Base-by-base conservation (phyloP, 2,888 invertebrate species). In the Smittia aterrima region DNA sequence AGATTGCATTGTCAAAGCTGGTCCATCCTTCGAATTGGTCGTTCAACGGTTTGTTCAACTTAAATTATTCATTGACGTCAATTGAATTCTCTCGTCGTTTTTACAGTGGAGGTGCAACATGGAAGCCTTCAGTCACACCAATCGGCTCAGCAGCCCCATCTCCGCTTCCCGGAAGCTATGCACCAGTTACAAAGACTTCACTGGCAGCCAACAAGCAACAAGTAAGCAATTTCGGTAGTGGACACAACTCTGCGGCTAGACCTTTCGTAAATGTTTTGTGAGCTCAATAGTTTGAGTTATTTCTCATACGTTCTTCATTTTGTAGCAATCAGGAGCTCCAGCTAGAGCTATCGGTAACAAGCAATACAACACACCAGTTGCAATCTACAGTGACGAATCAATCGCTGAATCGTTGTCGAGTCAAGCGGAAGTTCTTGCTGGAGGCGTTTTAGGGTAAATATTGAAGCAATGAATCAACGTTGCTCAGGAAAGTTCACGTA, bases 311-410 rank as follows among this genome's bases (percentile, higher is more conserved):
- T 32, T 32, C 32, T 32, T 32, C 32, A 32, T 9, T 32, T 32
- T 32, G 32, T 11, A 47, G 47, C 83, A 72, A 38, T 20, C 72
- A 54, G 24, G 58, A 58, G 54, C 72, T 75, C 83, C 81, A 78
- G 85, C 89, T 77, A 91, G 91, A 82, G 88, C 90, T 79, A 88
- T 91, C 81, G 93, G 93, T 77, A 94, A 96, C 86, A 94, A 95
- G 83, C 96, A 97, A 84, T 97, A 95, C 88, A 98, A 98, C 85
- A 91, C 93, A 75, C 98, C 97, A 62, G 91, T 96, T 78, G 92
- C 92, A 79, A 89, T 98, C 81, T 98, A 97, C 86, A 96, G 96
- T 81, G 95, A 96, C 82, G 90, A 94, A 83, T 95, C 92, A 78
- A 96, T 97, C 81, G 95, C 96, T 68, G 94, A 96, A 83, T 95